phyloP scores from a whole-genome alignment of 2,888 invertebrate genomes.

The Lysandra coridon region DNA sequence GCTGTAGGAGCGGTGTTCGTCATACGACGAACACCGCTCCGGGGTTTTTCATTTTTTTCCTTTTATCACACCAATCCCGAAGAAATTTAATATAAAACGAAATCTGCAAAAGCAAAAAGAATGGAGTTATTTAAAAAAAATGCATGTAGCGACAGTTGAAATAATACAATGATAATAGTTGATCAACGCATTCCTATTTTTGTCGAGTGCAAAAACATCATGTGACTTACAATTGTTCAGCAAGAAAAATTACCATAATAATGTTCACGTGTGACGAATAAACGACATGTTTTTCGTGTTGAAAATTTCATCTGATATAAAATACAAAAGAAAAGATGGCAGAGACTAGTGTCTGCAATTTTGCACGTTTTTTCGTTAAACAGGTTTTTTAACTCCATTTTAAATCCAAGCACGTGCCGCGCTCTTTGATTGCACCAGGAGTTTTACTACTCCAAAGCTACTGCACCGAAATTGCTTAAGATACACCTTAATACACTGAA shows the following conservation, averaged over 20 bases:
- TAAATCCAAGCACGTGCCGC: conserved; percentile 32
- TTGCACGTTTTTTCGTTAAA: conserved; percentile 30
- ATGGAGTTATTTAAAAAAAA: not conserved
- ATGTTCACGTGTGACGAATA: not conserved
- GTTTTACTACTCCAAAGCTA: conserved; percentile 30
- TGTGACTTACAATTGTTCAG: not conserved
- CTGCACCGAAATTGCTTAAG: conserved; percentile 34
- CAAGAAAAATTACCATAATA: not conserved
- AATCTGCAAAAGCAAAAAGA: not conserved
- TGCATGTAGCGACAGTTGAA: not conserved
- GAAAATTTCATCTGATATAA: conserved; percentile 15
- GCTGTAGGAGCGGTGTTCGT: too few relatives aligned
- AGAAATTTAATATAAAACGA: conserved; percentile 38
- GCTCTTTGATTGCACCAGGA: conserved; percentile 33
- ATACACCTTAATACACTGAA: conserved; percentile 30
- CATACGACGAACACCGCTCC: conserved; percentile 65
- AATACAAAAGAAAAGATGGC: conserved; percentile 21
- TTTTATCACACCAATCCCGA: conserved; percentile 56
- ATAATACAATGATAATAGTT: not conserved
- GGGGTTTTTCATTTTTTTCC: conserved; percentile 63
- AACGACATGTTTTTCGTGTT: conserved; percentile 18
- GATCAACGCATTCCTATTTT: not conserved
- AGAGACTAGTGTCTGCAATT: conserved; percentile 29
- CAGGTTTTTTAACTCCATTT: conserved; percentile 28
- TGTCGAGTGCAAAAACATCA: not conserved